Percentiles rank a stretch among this genome's conserved stretches.
These are phyloP conservation scores for Sipha flava DNA, from an alignment of 1,140 invertebrate genomes.

Conservation along the genomic window DNA sequence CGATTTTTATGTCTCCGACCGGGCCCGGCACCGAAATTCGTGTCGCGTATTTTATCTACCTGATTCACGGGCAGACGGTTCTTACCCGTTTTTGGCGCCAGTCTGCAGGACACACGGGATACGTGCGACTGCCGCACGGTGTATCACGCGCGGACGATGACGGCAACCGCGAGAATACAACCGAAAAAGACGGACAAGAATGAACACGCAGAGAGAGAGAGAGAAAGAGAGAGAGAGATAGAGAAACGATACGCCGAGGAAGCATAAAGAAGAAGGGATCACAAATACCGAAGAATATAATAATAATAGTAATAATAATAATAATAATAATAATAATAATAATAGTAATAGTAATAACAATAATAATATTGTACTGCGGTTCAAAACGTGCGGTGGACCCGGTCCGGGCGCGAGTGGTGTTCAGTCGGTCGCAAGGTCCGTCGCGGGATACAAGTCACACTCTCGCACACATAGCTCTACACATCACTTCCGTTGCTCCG, in stretches of 20 bases:
- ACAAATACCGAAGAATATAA: no score
- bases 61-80: slow-evolving; percentile 6
- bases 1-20: neutral
- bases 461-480: neutral
- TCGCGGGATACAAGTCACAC: neutral
- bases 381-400: no score
- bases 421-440: slow-evolving; percentile 4
- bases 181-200: no score
- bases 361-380: neutral
- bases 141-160: neutral
- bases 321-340: no score
- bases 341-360: neutral
- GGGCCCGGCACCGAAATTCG: neutral
- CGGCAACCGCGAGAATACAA: neutral
- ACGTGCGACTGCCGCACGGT: neutral
- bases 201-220: neutral
- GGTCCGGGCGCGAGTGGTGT: neutral
- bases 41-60: slow-evolving; percentile 1
- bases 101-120: neutral
- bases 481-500: no score
- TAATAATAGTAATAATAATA: no score
- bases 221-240: neutral
- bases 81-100: slow-evolving; percentile 27
- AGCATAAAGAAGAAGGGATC: no score
- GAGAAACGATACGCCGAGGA: no score